Base-by-base conservation (phyloP, 1,140 invertebrate species). In the Nomia melanderi region DNA sequence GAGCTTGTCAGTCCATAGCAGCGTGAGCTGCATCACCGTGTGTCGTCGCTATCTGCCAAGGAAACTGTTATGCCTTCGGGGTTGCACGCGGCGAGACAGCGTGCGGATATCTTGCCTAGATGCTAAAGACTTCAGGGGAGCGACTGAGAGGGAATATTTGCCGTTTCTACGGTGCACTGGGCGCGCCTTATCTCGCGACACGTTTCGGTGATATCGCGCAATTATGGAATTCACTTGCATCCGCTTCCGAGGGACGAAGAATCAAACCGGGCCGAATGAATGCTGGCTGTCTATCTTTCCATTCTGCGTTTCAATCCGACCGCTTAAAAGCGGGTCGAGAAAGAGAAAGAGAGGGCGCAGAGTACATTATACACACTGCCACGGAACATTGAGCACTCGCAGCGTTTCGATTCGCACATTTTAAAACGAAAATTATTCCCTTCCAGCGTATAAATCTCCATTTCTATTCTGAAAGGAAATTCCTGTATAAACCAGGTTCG, bases 41-140 rank as follows among this genome's bases (percentile, higher is more conserved):
- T 47, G 44, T 66, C 78, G 66, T 67, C 81, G 79, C 70, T 82
- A 82, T 82, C 81, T 70, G 31, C 23, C 47, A 64, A 56, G 66
- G 81, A 57, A 82, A 81, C 81, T 82, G 81, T 82, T 82, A 82
- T 73, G 81, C 81, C 79, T 82, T 25, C 62, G 65, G 79, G 81
- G 67, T 78, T 66, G 74, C 57, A 25, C 69, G 63, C 54, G 44
- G 14, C 78, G 29, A 71, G 74, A 82, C 79, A 64, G 31, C 60
- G 41, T 31, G 23, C 53, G 67, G 79, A 81, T 72, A 77, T 67
- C 74, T 65, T 56, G 62, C 62, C 54, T 72, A 69, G 67, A 81
- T 69, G 54, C 41, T 60, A n/a, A 59, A 60, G 20, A 50, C 31
- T 69, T 39, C 64, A 17, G 67, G 70, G 81, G 73, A 53, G 33